Percentiles rank a stretch among this genome's conserved stretches.
Conservation (phyloP, 2,888 invertebrate species). For the Drosophila cracens region DNA sequence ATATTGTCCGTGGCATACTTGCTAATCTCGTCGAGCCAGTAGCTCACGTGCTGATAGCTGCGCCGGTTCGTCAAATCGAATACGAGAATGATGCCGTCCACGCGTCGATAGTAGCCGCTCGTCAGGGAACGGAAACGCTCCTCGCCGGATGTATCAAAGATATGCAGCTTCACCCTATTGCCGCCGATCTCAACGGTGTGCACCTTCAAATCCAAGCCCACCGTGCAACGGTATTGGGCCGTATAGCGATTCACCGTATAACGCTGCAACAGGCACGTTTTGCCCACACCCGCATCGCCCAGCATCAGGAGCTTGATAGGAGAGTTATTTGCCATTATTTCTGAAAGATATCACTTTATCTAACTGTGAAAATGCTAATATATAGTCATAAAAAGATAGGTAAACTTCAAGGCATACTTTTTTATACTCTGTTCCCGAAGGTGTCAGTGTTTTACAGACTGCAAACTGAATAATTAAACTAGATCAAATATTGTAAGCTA, state of each 20-base stretch:
- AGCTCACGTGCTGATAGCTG: slow-evolving; percentile 98
- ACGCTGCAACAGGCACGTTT: slow-evolving; percentile 97
- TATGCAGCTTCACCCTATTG: slow-evolving; percentile 95
- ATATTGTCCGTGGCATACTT: slow-evolving; percentile 98
- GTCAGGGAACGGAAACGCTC: slow-evolving; percentile 97
- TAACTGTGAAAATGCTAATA: neutral
- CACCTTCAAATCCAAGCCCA: slow-evolving; percentile 98
- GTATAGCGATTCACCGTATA: slow-evolving; percentile 99
- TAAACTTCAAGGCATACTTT: neutral
- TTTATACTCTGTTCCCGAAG: neutral
- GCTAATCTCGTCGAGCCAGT: slow-evolving; percentile 99
- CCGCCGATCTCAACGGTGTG: slow-evolving; percentile 99
- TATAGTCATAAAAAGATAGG: neutral
- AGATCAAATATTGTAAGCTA: too few relatives aligned
- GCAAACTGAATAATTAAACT: too few relatives aligned
- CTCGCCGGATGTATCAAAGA: slow-evolving; percentile 98
- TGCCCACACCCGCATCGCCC: slow-evolving; percentile 99
- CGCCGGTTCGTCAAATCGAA: slow-evolving; percentile 98
- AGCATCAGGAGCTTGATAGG: slow-evolving; percentile 96
- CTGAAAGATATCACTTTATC: neutral
- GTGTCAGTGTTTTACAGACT: too few relatives aligned
- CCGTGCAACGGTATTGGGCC: slow-evolving; percentile 99
- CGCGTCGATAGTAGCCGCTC: slow-evolving; percentile 98
- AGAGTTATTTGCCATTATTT: neutral
- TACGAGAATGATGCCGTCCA: slow-evolving; percentile 98